Conservation (phyloP, 2,888 invertebrate genomes). For the Norana najaformis region DNA sequence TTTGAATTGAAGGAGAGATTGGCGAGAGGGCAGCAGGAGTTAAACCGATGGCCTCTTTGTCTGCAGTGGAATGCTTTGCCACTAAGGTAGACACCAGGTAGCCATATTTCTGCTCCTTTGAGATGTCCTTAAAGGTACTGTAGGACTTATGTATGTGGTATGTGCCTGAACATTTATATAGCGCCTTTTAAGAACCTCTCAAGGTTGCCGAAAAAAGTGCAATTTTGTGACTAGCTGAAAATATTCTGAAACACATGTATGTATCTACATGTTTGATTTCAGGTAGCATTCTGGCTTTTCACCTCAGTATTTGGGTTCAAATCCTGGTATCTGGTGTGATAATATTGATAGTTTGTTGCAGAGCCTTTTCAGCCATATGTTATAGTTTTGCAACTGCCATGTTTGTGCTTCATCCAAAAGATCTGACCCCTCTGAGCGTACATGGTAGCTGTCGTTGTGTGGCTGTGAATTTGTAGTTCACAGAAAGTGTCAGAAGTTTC, state of each 20-base stretch:
- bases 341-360: not conserved
- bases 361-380: not conserved
- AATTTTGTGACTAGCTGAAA: too few relatives aligned
- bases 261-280: too few relatives aligned
- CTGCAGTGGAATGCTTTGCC: not conserved
- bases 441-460: constrained; percentile 20
- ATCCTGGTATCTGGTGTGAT: not conserved
- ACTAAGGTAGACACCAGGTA: not conserved
- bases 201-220: too few relatives aligned
- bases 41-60: not conserved
- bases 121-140: not conserved
- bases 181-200: too few relatives aligned
- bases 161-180: too few relatives aligned
- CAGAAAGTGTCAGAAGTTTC: constrained; percentile 64
- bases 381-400: not conserved
- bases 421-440: not conserved
- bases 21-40: not conserved
- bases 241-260: too few relatives aligned
- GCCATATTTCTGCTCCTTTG: not conserved
- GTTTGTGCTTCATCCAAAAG: not conserved
- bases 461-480: constrained; percentile 60
- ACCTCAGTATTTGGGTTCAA: not conserved
- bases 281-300: too few relatives aligned
- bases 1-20: not conserved
- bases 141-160: too few relatives aligned